Conservation (phyloP, 2,888 invertebrate species). For the Meiosimyza decipiens region DNA sequence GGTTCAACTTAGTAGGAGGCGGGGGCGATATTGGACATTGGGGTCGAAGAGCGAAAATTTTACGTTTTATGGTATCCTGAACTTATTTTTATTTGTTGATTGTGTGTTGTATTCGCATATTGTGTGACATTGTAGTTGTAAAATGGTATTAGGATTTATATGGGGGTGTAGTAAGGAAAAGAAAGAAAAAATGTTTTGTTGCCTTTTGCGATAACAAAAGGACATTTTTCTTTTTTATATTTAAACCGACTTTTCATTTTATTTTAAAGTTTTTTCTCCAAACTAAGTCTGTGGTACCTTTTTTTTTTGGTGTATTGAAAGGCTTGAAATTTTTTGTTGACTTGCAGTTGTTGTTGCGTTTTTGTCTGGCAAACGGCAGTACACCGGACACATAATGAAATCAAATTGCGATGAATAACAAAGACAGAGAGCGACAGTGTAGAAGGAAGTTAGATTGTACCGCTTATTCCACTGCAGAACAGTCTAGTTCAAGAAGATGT, state of each 20-base stretch:
- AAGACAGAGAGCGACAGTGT: slow-evolving; percentile 4
- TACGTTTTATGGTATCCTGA: slow-evolving; percentile 3
- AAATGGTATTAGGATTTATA: slow-evolving; percentile 18
- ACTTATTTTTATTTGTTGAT: not conserved
- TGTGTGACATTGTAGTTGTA: slow-evolving; percentile 52
- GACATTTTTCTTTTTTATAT: slow-evolving; percentile 25
- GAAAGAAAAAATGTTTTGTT: slow-evolving; percentile 6
- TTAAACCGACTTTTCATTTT: slow-evolving; percentile 36
- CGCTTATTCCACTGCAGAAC: no score
- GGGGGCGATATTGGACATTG: slow-evolving; percentile 1
- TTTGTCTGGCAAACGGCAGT: slow-evolving; percentile 15
- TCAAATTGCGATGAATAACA: slow-evolving; percentile 37
- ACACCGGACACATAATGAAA: slow-evolving; percentile 36
- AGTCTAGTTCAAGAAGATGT: no score
- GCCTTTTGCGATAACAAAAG: slow-evolving; percentile 35
- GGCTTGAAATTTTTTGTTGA: slow-evolving; percentile 5
- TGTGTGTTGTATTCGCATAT: not conserved
- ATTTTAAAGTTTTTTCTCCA: slow-evolving; percentile 19
- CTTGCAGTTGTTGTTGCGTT: not conserved
- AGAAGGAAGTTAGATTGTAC: no score
- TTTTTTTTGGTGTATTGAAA: slow-evolving; percentile 12
- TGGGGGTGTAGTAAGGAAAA: not conserved
- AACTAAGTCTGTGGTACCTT: not conserved
- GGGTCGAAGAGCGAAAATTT: slow-evolving; percentile 26
- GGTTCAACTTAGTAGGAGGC: not conserved